Evolutionary conservation across 2,113 vertebrate genomes (phyloP).

Genomic region (Elaphurus davidianus): DNA sequence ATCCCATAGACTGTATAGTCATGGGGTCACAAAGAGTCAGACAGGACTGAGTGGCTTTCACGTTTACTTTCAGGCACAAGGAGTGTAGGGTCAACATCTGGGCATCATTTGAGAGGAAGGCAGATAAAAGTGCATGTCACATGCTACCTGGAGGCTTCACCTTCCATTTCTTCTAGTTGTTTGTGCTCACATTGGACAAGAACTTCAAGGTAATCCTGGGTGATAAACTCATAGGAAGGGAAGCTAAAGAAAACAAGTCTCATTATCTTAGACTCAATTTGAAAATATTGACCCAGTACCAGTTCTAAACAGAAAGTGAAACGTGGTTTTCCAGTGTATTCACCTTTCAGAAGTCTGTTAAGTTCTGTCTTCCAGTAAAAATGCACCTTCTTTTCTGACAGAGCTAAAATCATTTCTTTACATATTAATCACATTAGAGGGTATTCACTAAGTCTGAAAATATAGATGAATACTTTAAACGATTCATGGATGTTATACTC

Average conservation of each 20-base stretch:
- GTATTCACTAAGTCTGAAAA: not conserved
- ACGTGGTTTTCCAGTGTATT: not conserved
- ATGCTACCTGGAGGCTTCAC: not conserved
- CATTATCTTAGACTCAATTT: not conserved
- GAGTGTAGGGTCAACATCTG: not conserved
- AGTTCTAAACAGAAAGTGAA: not conserved
- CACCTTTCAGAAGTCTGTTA: not conserved
- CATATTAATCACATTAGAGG: not conserved
- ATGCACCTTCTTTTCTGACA: not conserved
- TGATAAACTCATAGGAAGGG: not conserved
- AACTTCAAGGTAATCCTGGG: not conserved
- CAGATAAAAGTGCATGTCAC: not conserved
- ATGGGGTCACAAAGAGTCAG: not conserved
- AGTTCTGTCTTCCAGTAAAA: not conserved
- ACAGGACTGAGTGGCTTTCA: not conserved
- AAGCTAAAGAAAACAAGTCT: not conserved
- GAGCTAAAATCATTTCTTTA: not conserved
- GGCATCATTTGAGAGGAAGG: not conserved
- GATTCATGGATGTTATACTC: not conserved
- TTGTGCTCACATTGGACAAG: not conserved
- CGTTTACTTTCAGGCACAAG: not conserved
- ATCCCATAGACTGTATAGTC: not conserved
- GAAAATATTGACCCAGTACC: not conserved
- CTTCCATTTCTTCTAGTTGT: not conserved
- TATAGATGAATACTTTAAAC: not conserved